Evolutionary conservation across 2,113 vertebrate species (phyloP).

Genomic region (Syngnathus scovelli): DNA sequence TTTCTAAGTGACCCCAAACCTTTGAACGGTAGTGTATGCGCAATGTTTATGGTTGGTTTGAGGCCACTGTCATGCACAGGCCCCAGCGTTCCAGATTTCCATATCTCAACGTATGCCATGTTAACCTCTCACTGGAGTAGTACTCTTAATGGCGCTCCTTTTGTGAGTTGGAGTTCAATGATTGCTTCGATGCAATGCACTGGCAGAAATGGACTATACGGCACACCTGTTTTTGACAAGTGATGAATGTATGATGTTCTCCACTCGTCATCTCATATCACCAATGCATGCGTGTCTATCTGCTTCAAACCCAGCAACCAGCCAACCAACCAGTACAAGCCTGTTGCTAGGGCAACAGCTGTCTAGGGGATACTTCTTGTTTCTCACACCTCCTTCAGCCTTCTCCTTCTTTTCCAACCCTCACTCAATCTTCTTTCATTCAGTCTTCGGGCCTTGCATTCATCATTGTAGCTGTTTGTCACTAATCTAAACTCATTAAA

Average conservation of each 20-base stretch:
- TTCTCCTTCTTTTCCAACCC: conserved; percentile 20
- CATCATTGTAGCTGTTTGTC: conserved; percentile 1
- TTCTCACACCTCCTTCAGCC: conserved; percentile 53
- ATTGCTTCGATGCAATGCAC: no score
- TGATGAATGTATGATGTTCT: conserved; percentile 34
- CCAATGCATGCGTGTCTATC: conserved; percentile 55
- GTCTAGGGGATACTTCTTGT: conserved; percentile 69
- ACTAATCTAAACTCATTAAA: background rate
- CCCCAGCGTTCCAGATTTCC: no score
- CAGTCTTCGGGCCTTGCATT: conserved; percentile 9
- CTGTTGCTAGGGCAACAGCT: conserved; percentile 74
- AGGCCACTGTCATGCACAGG: no score
- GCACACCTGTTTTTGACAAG: background rate
- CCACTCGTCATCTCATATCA: conserved; percentile 56
- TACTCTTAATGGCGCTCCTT: no score
- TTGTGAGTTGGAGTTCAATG: no score
- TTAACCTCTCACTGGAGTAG: no score
- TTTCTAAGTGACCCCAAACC: no score
- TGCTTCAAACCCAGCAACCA: conserved; percentile 62
- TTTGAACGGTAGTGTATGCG: no score
- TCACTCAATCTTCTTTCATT: conserved; percentile 22
- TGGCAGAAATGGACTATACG: background rate
- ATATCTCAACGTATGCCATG: no score
- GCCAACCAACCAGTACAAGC: conserved; percentile 66
- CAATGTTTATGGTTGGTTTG: no score